These are phyloP conservation scores for Danio rerio DNA, from an alignment of 2,113 vertebrate species.

Conservation along the genomic window DNA sequence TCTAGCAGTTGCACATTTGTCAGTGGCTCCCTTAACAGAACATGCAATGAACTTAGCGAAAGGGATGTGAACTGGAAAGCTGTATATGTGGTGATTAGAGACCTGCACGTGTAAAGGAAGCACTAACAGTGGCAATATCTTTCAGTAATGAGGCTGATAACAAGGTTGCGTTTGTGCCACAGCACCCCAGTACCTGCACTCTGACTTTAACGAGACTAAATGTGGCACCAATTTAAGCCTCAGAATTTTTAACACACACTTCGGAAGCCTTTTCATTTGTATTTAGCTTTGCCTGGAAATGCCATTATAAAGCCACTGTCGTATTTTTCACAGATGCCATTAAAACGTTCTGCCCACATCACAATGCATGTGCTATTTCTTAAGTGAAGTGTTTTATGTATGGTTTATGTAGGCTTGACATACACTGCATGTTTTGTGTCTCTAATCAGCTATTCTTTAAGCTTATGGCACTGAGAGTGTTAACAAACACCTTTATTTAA, in stretches of 20 bases:
- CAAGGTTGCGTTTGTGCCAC: slow-evolving; percentile 53
- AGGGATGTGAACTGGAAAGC: slow-evolving; percentile 32
- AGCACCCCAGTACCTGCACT: slow-evolving; percentile 22
- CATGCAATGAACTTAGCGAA: slow-evolving; percentile 6
- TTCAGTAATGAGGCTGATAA: slow-evolving; percentile 54
- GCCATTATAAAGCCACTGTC: slow-evolving; percentile 65
- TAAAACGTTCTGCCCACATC: slow-evolving; percentile 26
- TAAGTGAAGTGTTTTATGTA: slow-evolving; percentile 72
- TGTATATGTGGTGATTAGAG: slow-evolving; percentile 37
- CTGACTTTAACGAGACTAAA: slow-evolving; percentile 55
- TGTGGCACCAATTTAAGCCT: slow-evolving; percentile 33
- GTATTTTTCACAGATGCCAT: slow-evolving; percentile 25
- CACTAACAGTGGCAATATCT: slow-evolving; percentile 38
- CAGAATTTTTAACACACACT: not conserved
- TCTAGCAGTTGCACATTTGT: not conserved
- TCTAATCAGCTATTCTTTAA: not conserved
- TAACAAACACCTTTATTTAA: slow-evolving; percentile 26
- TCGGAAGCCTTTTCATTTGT: slow-evolving; percentile 40
- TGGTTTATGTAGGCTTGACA: slow-evolving; percentile 50
- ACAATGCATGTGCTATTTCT: slow-evolving; percentile 66
- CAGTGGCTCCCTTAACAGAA: not conserved
- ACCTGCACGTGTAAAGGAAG: slow-evolving; percentile 20
- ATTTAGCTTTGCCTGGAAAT: slow-evolving; percentile 69
- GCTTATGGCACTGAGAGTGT: not conserved
- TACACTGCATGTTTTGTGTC: not conserved